Percentiles rank a stretch among this genome's conserved stretches.
These are phyloP conservation scores for Ormyrus nitidulus DNA, from an alignment of 2,888 invertebrate genomes.

Conservation along the genomic window DNA sequence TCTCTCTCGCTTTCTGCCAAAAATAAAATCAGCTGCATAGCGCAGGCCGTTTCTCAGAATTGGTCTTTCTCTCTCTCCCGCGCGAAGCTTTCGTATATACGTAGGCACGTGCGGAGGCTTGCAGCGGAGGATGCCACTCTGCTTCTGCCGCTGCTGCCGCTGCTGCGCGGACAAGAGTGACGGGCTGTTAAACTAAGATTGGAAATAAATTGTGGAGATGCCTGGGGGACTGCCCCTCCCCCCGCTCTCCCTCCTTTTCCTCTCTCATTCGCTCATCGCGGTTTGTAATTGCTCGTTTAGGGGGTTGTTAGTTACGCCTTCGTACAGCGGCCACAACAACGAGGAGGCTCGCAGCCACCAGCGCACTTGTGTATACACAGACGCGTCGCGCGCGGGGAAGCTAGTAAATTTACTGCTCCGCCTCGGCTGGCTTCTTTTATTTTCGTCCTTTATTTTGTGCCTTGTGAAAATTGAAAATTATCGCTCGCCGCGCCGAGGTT, in stretches of 20 bases:
- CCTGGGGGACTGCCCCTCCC: not conserved
- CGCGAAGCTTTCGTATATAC: not conserved
- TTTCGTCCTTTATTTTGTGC: not conserved
- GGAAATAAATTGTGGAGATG: constrained; percentile 34
- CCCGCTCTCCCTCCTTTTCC: not conserved
- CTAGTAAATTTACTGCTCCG: not conserved
- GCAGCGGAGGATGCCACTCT: too few species aligned
- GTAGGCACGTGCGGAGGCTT: too few species aligned
- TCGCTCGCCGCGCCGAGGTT: not conserved
- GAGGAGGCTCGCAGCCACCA: not conserved
- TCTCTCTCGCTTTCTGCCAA: constrained; percentile 12
- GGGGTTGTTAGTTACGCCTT: constrained; percentile 38
- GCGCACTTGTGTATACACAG: not conserved
- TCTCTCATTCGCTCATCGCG: not conserved
- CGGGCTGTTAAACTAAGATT: constrained; percentile 42
- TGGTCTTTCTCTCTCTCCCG: constrained; percentile 6
- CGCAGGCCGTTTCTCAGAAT: constrained; percentile 16
- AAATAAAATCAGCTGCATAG: constrained; percentile 17
- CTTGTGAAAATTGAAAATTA: constrained; percentile 17
- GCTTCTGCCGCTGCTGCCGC: not conserved
- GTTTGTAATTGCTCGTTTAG: constrained; percentile 41
- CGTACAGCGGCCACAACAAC: not conserved
- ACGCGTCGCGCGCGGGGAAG: not conserved
- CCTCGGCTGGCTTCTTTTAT: not conserved
- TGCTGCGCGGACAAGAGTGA: constrained; percentile 16